Evolutionary conservation across 2,888 invertebrate species (phyloP), one percentile per base, ranked within the genome.

Genomic region (Autographa gamma): DNA sequence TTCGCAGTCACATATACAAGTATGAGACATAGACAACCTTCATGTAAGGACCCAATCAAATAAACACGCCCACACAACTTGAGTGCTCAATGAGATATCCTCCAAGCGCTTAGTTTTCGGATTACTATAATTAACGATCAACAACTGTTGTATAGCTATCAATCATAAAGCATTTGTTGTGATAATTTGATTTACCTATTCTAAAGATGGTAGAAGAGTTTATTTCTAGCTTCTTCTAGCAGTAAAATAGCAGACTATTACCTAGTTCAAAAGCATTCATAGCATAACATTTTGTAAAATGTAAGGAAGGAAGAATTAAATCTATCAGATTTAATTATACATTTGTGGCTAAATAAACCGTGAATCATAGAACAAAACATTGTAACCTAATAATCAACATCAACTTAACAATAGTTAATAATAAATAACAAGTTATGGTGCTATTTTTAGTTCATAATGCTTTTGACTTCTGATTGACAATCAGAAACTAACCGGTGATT

Each of bases 381-480:
- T 19, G n/a, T 19, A 19, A 54, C 11, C 9, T 9, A 54, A 54
- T 54, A 2, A 25, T 25, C 25, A 19, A 54, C 6, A 48, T 34
- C 34, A 48, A 18, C 19, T 19, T 6, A 19, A 19, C 19, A 54
- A 54, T 54, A 54, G 19, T 19, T 9, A 11, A 19, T 6, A 54
- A 54, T 19, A 54, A 18, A 54, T 54, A 8, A 19, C 7, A 52
- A 38, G 11, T 38, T 41, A 31, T 7, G 18, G 11, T 19, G 9
- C 25, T 52, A 62, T 64, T 58, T 63, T 41, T 38, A 38, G 34
- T 56, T 5, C 5, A 56, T 69, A 63, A 54, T 18, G 48, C 18
- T 69, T 62, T 66, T 69, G 60, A 66, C 13, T 54, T 66, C 58
- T 79, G 75, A 79, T 64, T 79, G 77, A 71, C 67, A 75, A 63